Base-by-base conservation (phyloP, 2,797 vertebrate genomes). In the Champsocephalus gunnari region DNA sequence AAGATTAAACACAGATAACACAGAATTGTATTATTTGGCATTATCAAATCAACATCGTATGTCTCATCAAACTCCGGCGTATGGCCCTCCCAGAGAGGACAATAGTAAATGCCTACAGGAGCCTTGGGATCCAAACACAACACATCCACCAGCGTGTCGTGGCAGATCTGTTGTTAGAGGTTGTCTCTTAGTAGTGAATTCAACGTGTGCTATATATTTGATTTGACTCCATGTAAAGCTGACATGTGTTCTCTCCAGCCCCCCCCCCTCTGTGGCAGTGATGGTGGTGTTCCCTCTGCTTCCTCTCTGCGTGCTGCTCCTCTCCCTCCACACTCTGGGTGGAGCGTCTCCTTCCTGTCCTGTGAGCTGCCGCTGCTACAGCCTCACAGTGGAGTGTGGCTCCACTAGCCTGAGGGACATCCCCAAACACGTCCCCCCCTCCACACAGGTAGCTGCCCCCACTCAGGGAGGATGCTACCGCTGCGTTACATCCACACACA, bases 361-460 rank as follows among this genome's bases (percentile, higher is more conserved):
- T 0, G 67, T 83, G 0, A 87, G 87, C 81, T 97, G 96, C 53
- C 95, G 95, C 76, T 97, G 96, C 90, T 97, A 97, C 89, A 97
- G 96, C 82, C 93, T 95, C 57, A 96, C 96, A 0, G 95, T 97
- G 87, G 96, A 97, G 86, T 97, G 96, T 49, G 96, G 96, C 5
- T 96, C 95, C 66, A 94, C 94, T 2, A 81, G 82, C 47, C 87
- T 97, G 64, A 92, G 77, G 7, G 89, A 87, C 12, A 58, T 95
- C 45, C 96, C 96, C 0, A 86, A 90, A 4, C 92, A 94, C 34
- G 89, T 97, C 62, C 94, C 94, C 2, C 73, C 92, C 0, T 90
- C 93, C 71, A 96, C 95, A 14, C 95, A 97, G 95, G 96, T 95
- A 41, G 9, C 61, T 2, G 16, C 10, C 11, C 2, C 19, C 8